Conservation (phyloP, 2,888 invertebrate genomes). For the Panzeria rudis region DNA sequence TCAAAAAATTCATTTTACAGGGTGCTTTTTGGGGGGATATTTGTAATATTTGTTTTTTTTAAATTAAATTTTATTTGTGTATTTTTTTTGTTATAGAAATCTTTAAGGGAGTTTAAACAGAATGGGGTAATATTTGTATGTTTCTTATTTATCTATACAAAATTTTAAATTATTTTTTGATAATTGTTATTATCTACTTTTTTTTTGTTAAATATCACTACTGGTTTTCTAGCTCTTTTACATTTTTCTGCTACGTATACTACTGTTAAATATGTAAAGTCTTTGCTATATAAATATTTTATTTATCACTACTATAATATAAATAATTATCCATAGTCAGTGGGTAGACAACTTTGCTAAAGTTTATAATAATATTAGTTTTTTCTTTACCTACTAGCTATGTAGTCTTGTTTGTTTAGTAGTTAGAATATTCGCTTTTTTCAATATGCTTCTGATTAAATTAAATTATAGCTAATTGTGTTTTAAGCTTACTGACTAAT, state of each 20-base stretch:
- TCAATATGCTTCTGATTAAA: not conserved
- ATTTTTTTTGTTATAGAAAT: slow-evolving; percentile 55
- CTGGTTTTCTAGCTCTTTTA: slow-evolving; percentile 18
- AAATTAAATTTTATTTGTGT: slow-evolving; percentile 53
- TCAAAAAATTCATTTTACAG: slow-evolving; percentile 82
- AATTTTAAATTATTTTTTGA: slow-evolving; percentile 38
- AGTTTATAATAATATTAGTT: not conserved
- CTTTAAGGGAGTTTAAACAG: slow-evolving; percentile 72
- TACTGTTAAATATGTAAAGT: slow-evolving; percentile 38
- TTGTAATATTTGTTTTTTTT: slow-evolving; percentile 68
- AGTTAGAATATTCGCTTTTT: slow-evolving; percentile 63
- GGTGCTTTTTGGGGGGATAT: slow-evolving; percentile 77
- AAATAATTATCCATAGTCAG: slow-evolving; percentile 14
- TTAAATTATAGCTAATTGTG: slow-evolving; percentile 4
- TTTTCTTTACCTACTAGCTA: not conserved
- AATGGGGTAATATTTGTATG: slow-evolving; percentile 67
- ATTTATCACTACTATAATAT: not conserved
- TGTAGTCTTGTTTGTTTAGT: slow-evolving; percentile 47
- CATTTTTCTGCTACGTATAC: slow-evolving; percentile 46
- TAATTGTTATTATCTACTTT: slow-evolving; percentile 28
- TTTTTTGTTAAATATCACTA: slow-evolving; percentile 57
- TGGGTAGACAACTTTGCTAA: slow-evolving; percentile 10
- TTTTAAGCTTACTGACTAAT: not conserved
- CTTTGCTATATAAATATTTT: not conserved
- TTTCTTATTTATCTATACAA: slow-evolving; percentile 30